These are phyloP conservation scores for Labia minor DNA, from an alignment of 2,888 invertebrate genomes.

Conservation along the genomic window DNA sequence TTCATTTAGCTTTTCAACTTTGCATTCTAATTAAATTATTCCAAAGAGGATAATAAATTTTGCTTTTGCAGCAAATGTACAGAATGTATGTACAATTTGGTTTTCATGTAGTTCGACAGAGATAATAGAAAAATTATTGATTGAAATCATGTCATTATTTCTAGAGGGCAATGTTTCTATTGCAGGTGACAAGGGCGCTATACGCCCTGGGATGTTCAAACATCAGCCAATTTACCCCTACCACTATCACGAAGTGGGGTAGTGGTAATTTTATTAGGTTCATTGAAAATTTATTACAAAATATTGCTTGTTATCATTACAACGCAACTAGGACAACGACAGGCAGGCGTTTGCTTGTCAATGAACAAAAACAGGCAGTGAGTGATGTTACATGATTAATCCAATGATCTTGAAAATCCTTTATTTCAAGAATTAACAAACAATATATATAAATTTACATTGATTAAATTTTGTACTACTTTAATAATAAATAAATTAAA, in stretches of 20 bases:
- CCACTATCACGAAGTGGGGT: not conserved
- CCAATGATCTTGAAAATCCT: too few species aligned
- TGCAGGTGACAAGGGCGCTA: not conserved
- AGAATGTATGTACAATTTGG: not conserved
- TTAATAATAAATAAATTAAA: too few species aligned
- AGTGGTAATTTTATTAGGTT: not conserved
- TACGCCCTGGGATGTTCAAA: not conserved
- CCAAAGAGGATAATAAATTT: constrained; percentile 8
- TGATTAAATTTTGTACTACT: too few species aligned
- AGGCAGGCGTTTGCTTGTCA: not conserved
- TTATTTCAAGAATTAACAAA: too few species aligned
- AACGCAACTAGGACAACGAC: too few species aligned
- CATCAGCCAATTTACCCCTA: not conserved
- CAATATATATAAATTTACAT: too few species aligned
- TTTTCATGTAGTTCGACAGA: not conserved
- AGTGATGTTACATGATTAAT: too few species aligned
- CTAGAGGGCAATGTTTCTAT: constrained; percentile 8
- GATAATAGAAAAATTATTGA: not conserved
- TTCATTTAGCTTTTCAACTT: too few species aligned
- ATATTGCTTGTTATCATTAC: not conserved
- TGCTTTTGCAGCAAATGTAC: not conserved
- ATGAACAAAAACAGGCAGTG: too few species aligned
- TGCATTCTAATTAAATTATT: not conserved
- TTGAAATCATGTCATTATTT: constrained; percentile 13
- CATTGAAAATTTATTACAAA: constrained; percentile 1